Conservation (phyloP, 2,888 invertebrate genomes). For the Hecatera dysodea region DNA sequence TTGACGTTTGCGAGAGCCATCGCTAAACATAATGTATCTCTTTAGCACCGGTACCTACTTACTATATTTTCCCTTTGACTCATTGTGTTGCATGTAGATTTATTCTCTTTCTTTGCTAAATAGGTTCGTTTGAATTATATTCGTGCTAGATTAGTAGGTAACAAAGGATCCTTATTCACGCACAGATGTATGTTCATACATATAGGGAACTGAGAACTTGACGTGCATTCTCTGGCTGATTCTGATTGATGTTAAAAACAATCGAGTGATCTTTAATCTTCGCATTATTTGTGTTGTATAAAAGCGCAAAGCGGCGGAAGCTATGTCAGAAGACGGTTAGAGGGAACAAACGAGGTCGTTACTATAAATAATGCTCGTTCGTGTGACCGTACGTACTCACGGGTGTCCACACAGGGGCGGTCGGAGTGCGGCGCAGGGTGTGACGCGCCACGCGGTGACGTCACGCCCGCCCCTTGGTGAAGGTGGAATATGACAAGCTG, state of each 20-base stretch:
- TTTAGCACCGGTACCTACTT: background rate
- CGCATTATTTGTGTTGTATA: constrained; percentile 11
- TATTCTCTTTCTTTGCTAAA: background rate
- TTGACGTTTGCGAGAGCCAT: constrained; percentile 7
- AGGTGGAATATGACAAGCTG: background rate
- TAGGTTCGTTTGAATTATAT: no score
- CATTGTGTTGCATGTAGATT: background rate
- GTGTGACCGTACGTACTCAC: background rate
- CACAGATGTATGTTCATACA: no score
- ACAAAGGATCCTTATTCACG: no score
- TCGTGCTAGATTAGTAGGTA: no score
- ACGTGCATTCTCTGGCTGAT: background rate
- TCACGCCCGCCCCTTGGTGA: constrained; percentile 11
- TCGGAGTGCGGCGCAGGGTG: constrained; percentile 15
- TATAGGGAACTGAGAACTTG: no score
- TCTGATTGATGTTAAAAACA: constrained; percentile 15
- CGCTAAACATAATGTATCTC: background rate
- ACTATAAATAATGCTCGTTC: constrained; percentile 32
- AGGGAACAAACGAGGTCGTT: constrained; percentile 37
- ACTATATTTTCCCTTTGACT: constrained; percentile 1
- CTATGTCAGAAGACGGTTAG: constrained; percentile 16
- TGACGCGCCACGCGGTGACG: constrained; percentile 30
- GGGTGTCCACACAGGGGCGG: background rate
- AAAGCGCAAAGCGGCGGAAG: constrained; percentile 17
- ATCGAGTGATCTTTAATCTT: constrained; percentile 23